These are phyloP conservation scores for Drosophila leontia DNA, from an alignment of 1,140 invertebrate genomes.

Conservation along the genomic window DNA sequence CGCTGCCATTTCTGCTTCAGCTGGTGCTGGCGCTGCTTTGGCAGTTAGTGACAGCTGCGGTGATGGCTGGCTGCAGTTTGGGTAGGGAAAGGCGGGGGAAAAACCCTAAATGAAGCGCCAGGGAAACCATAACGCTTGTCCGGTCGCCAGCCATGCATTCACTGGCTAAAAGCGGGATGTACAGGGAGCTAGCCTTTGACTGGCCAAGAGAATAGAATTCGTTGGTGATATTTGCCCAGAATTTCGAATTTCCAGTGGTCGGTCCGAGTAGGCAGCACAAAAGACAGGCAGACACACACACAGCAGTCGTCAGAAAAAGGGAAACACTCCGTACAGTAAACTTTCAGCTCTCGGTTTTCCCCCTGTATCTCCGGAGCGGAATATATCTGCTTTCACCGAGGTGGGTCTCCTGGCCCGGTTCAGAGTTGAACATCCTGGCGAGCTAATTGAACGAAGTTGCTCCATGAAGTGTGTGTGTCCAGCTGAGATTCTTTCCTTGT, in stretches of 20 bases:
- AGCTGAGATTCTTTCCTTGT: conserved; percentile 37
- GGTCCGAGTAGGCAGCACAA: conserved; percentile 37
- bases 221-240: conserved; percentile 22
- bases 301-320: conserved; percentile 27
- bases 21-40: conserved; percentile 38
- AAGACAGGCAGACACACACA: conserved; percentile 11
- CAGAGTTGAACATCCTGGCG: conserved; percentile 24
- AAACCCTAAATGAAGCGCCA: conserved; percentile 27
- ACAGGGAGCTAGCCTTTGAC: conserved; percentile 16
- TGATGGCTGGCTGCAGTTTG: conserved; percentile 45
- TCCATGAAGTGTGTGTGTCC: conserved; percentile 25
- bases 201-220: conserved; percentile 20
- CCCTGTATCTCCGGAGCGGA: conserved; percentile 20
- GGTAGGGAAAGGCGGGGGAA: neutral
- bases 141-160: conserved; percentile 30
- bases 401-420: conserved; percentile 9
- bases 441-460: conserved; percentile 48
- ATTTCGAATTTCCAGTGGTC: conserved; percentile 25
- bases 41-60: conserved; percentile 81
- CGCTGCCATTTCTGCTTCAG: conserved; percentile 16
- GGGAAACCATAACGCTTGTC: conserved; percentile 39
- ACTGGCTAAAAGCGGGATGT: conserved; percentile 6
- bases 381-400: conserved; percentile 36
- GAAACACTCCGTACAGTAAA: conserved; percentile 35
- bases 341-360: conserved; percentile 16